Percentiles rank a stretch among this genome's conserved stretches.
phyloP scores from a whole-genome alignment of 2,888 invertebrate genomes.

The Dicranocentrus wangi region DNA sequence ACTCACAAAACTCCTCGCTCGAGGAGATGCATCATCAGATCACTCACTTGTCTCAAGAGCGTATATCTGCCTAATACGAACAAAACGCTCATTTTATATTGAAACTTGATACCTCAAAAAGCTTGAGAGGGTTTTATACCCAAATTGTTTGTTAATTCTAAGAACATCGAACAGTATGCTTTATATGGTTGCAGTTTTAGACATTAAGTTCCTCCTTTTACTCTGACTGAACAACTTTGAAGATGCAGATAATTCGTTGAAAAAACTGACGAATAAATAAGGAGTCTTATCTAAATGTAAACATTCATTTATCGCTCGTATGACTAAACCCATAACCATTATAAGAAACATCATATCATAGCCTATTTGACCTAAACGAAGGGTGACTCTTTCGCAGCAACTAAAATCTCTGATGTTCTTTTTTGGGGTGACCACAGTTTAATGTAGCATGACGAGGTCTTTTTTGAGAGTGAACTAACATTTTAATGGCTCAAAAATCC shows the following conservation, averaged over 20 bases:
- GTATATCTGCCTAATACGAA: not conserved
- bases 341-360: constrained; percentile 12
- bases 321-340: constrained; percentile 28
- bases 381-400: constrained; percentile 24
- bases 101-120: constrained; percentile 12
- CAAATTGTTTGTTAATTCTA: too few species aligned
- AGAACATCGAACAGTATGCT: not conserved
- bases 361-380: constrained; percentile 43
- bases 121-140: too few species aligned
- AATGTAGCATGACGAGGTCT: constrained; percentile 50
- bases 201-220: not conserved
- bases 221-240: not conserved
- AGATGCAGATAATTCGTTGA: constrained; percentile 10
- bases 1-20: not conserved
- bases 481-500: constrained; percentile 47
- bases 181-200: constrained; percentile 6
- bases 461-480: constrained; percentile 32
- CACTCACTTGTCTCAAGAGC: not conserved
- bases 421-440: constrained; percentile 38
- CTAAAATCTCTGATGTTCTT: constrained; percentile 26
- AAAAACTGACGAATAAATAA: constrained; percentile 14
- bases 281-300: constrained; percentile 30
- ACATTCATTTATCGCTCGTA: constrained; percentile 34
- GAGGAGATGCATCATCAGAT: constrained; percentile 7
- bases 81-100: constrained; percentile 2